A percentile compares a stretch with the other conserved stretches of the same genome.
Evolutionary conservation across 2,113 vertebrate species (phyloP).

Genomic region (Terrapene triunguis): DNA sequence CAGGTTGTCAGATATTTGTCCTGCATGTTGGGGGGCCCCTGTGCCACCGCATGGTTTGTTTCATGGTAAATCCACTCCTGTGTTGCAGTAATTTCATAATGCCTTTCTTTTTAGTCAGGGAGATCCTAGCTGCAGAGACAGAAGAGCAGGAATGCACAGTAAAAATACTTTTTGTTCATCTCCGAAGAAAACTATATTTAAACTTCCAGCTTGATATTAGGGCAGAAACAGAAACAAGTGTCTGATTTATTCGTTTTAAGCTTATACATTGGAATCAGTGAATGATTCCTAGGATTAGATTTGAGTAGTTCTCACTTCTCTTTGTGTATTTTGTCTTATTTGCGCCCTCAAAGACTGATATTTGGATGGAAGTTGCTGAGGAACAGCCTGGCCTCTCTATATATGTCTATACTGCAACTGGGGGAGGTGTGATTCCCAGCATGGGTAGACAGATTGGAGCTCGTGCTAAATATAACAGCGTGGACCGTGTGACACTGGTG

Average conservation of each 20-base stretch:
- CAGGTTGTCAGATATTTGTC: no score
- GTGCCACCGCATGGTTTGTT: no score
- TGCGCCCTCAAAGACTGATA: background rate
- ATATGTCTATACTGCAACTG: background rate
- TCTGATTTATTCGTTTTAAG: background rate
- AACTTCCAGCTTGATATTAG: background rate
- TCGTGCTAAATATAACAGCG: background rate
- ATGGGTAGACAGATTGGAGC: background rate
- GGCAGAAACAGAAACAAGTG: background rate
- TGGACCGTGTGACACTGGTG: background rate
- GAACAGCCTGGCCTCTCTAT: background rate
- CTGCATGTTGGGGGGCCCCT: no score
- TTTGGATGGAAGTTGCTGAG: background rate
- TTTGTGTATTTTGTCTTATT: background rate
- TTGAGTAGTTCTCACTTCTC: background rate
- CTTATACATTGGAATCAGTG: background rate
- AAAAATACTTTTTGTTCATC: background rate
- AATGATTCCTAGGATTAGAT: background rate
- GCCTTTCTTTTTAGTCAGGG: background rate
- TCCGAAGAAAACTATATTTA: background rate
- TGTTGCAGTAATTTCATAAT: background rate
- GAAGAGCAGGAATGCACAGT: fast-evolving
- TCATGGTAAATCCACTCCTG: no score
- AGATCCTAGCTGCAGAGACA: background rate
- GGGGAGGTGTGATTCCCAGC: background rate